Base-by-base conservation (phyloP, 1,140 invertebrate genomes). In the Eriosoma lanigerum region DNA sequence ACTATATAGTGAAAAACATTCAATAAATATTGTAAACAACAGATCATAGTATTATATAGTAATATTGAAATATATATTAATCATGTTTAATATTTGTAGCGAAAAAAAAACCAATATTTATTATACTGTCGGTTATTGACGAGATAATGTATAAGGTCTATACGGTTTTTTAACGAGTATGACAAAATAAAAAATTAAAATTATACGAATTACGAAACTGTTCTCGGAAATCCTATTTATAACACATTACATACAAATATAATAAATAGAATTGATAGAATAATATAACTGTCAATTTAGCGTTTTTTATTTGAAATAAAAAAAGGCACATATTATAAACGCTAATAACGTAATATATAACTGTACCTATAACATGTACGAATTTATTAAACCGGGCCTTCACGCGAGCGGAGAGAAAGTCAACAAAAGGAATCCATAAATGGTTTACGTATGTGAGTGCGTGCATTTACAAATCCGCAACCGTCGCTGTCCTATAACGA, bases 371-470 rank as follows among this genome's bases (percentile, higher is more conserved):
- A n/a, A 12, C 44, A 5, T 48, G 17, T 26, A 68, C 9, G 66
- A 68, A 68, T 68, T 68, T 48, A 68, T 68, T 48, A 21, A n/a
- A 68, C 66, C 66, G 21, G 44, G 24, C 66, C 21, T 13, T 6
- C 17, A 24, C 38, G 8, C 38, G 44, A 10, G 8, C 15, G 29
- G 29, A 64, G 19, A 38, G 9, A 44, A 17, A 38, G 26, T 32
- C 32, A 64, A 64, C 62, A 64, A 48, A n/a, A 68, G 44, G 66
- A 68, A 68, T 68, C 66, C 66, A 68, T 68, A 68, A 68, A 68
- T 21, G 38, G 66, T 48, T 68, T 48, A 68, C 38, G 21, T 68
- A 44, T 68, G 15, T 5, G 13, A 12, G 44, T 17, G 64, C 15
- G 15, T 68, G 24, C 26, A 13, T 68, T 26, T 24, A 68, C 21